Evolutionary conservation across 2,888 invertebrate genomes (phyloP), one percentile per base, ranked within the genome.

Genomic region (Stegana nigrithorax): DNA sequence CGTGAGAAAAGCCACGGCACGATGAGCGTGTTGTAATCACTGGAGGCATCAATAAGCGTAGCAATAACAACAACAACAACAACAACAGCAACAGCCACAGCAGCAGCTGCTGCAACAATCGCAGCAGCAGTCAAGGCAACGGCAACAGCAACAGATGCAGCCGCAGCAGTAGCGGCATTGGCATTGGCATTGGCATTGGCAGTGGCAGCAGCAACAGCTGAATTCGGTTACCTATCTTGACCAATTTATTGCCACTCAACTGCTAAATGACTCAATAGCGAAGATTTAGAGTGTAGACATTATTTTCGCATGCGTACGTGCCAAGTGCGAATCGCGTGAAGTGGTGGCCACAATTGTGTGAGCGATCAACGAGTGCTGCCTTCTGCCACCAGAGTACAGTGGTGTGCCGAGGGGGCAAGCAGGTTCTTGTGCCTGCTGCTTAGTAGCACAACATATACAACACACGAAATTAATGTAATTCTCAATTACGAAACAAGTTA

Each of bases 401-500:
- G 4, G 5, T 14, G 39, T 39, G 14, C 14, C 12, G n/a, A n/a
- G n/a, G n/a, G 32, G n/a, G 26, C 4, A 58, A 39, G 27, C 42
- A 42, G 26, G 26, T 32, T 62, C 44, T 29, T 29, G 45, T 45
- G 21, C 50, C 26, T 51, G 25, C 27, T 51, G 23, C 26, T 58
- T 58, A 29, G 58, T 29, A 32, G 42, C 59, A 47, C 32, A 59
- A 12, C 55, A 17, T 23, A 42, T 50, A 59, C 42, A 26, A 72
- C 78, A 76, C 73, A 64, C 67, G 64, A 75, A 74, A 75, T 75
- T 73, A 76, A 78, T 78, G 73, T 75, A 78, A 76, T 79, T 81
- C 79, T 75, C 73, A 75, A 79, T 81, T 80, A 75, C 71, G 74
- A 79, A 80, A 80, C 80, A 71, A 80, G 80, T 81, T 80, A 77